Evolutionary conservation across 2,888 invertebrate species (phyloP).

Genomic region (Atrina japonica): DNA sequence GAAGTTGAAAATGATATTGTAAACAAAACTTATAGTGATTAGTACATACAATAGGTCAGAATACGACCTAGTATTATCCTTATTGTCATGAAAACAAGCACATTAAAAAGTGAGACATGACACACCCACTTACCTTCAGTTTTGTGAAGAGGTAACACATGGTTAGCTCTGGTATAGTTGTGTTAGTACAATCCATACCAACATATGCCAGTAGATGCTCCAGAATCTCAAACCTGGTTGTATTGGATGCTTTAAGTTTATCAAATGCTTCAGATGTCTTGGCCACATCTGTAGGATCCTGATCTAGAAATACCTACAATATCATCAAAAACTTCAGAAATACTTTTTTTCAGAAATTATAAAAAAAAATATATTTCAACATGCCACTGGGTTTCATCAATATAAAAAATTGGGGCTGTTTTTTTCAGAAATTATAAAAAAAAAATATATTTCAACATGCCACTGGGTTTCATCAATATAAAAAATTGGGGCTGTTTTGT

Average conservation of each 20-base stretch:
- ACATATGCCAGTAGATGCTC: slow-evolving; percentile 63
- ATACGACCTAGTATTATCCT: too few species aligned
- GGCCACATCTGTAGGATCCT: slow-evolving; percentile 72
- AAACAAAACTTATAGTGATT: too few species aligned
- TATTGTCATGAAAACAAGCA: not conserved
- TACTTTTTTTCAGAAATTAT: too few species aligned
- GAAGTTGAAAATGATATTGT: too few species aligned
- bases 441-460: too few species aligned
- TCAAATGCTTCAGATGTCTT: slow-evolving; percentile 70
- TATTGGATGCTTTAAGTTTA: slow-evolving; percentile 70
- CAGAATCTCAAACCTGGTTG: slow-evolving; percentile 67
- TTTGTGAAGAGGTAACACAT: slow-evolving; percentile 68
- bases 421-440: too few species aligned
- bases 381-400: too few species aligned
- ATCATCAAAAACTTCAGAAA: slow-evolving; percentile 2
- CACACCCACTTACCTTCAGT: slow-evolving; percentile 50
- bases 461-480: too few species aligned
- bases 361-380: too few species aligned
- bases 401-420: too few species aligned
- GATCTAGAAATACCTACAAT: slow-evolving; percentile 67
- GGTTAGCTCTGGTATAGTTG: slow-evolving; percentile 62
- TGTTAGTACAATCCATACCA: slow-evolving; percentile 67
- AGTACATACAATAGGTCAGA: too few species aligned
- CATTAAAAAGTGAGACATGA: not conserved
- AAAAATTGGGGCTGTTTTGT: too few species aligned